Evolutionary conservation across 1,140 invertebrate genomes (phyloP).

Genomic region (Rhagoletis zephyria): DNA sequence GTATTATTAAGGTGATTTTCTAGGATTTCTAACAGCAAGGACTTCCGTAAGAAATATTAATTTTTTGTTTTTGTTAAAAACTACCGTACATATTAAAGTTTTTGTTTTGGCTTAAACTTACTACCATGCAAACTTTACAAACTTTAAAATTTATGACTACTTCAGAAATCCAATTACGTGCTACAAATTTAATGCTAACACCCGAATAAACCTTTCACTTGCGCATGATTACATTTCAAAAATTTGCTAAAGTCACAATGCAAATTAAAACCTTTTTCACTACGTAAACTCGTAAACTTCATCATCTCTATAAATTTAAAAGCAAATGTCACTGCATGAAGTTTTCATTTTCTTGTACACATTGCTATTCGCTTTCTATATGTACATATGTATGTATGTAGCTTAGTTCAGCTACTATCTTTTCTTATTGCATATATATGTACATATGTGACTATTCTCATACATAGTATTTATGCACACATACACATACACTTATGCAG

Average conservation of each 20-base stretch:
- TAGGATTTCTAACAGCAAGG: no score
- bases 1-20: no score
- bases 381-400: not conserved
- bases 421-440: not conserved
- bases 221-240: not conserved
- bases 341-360: not conserved
- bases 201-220: no score
- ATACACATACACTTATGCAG: not conserved
- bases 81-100: no score
- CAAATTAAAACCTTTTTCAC: slow-evolving; percentile 29
- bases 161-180: not conserved
- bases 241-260: not conserved
- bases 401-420: not conserved
- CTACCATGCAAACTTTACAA: not conserved
- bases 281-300: not conserved
- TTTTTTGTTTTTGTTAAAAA: no score
- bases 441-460: not conserved
- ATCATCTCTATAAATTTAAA: slow-evolving; percentile 42
- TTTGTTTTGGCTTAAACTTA: no score
- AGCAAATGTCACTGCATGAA: slow-evolving; percentile 32
- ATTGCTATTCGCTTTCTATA: not conserved
- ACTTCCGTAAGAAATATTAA: no score
- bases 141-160: not conserved
- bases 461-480: not conserved
- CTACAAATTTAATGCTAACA: not conserved